These are phyloP conservation scores for Hyphantria cunea DNA, from an alignment of 1,140 invertebrate genomes.

Conservation along the genomic window DNA sequence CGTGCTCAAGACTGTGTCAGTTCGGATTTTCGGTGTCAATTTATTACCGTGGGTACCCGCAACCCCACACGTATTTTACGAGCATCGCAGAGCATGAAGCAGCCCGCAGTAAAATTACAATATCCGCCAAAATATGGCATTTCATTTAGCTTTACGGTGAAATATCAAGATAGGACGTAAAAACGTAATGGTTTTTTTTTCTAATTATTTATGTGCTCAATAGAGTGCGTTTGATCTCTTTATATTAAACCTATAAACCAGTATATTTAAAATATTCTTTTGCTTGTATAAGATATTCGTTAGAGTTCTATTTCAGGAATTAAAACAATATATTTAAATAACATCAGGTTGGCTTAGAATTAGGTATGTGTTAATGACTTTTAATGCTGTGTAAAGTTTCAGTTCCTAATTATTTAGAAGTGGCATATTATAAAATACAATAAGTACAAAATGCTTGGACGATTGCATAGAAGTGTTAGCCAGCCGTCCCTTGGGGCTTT, in stretches of 20 bases:
- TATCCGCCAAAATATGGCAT: slow-evolving; percentile 48
- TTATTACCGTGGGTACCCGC: slow-evolving; percentile 22
- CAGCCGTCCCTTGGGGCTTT: slow-evolving; percentile 52
- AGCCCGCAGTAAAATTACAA: slow-evolving; percentile 51
- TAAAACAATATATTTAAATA: slow-evolving; percentile 13
- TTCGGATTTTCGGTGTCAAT: slow-evolving; percentile 18
- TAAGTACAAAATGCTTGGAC: slow-evolving; percentile 23
- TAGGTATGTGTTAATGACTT: too few relatives aligned
- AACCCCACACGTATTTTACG: slow-evolving; percentile 31
- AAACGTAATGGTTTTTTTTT: slow-evolving; percentile 37
- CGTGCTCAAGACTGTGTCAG: slow-evolving; percentile 27
- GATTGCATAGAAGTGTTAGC: slow-evolving; percentile 42
- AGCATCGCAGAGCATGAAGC: slow-evolving; percentile 21
- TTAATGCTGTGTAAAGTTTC: too few relatives aligned
- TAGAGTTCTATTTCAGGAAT: too few relatives aligned
- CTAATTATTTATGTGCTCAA: slow-evolving; percentile 32
- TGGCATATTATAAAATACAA: neutral
- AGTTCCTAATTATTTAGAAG: too few relatives aligned
- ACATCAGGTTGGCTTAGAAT: slow-evolving; percentile 5
- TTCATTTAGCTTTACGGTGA: slow-evolving; percentile 40
- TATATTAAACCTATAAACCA: slow-evolving; percentile 28
- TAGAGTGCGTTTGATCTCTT: slow-evolving; percentile 16
- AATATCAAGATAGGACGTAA: slow-evolving; percentile 36
- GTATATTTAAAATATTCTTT: slow-evolving; percentile 9
- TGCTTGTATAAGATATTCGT: neutral